Evolutionary conservation across 2,888 invertebrate species (phyloP), one percentile per base, ranked within the genome.

Genomic region (Desoria tigrina): DNA sequence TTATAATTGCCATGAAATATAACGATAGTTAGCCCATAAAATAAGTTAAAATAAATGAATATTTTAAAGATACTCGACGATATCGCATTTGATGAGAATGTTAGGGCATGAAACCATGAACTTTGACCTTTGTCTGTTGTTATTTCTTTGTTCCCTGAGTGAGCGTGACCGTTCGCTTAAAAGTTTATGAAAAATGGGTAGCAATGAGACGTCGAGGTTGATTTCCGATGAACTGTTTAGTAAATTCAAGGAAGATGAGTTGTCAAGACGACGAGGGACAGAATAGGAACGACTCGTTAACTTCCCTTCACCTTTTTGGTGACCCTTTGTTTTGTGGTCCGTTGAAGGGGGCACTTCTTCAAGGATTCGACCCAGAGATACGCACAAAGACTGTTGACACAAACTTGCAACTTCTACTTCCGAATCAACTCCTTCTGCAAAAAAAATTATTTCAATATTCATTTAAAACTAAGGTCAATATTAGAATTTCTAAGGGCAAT

Each of bases 1-100:
- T n/a, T n/a, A n/a, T n/a, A n/a, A 16, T 39, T 11, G 39, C 39
- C 9, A 39, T 9, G 16, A 39, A 39, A 39, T 11, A 39, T 9
- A 39, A 39, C 16, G 39, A 39, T 16, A 39, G 9, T 39, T 39
- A 39, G 39, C 16, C 9, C 9, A 39, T 39, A 39, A 39, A 39
- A 39, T 39, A 11, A n/a, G n/a, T n/a, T n/a, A n/a, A n/a, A n/a
- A n/a, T n/a, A n/a, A n/a, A n/a, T n/a, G n/a, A n/a, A n/a, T 39
- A 39, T 39, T 39, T 39, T 39, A 87, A 82, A 45, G n/a, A 45
- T 94, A 94, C 79, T 94, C 94, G 77, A 94, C 94, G 78, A 94
- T 94, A 84, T 94, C 94, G 84, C 94, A 94, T 83, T 94, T 94
- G 77, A 94, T 93, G 69, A 93, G 92, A 83, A 93, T 93, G 84